These are phyloP conservation scores for Agrenia bidenticulata DNA, from an alignment of 2,888 invertebrate species.

Conservation along the genomic window DNA sequence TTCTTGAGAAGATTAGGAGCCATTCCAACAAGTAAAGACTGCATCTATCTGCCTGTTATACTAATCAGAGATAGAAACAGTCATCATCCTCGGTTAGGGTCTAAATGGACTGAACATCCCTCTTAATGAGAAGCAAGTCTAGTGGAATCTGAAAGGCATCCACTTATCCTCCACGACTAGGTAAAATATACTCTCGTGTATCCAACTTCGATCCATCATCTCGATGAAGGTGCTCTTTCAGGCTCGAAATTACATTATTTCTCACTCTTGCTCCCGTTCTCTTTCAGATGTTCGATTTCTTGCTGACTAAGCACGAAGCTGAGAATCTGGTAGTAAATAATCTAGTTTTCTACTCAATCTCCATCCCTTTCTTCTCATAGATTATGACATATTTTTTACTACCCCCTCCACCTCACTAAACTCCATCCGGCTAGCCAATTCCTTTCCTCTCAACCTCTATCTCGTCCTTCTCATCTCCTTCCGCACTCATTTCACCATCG, in stretches of 20 bases:
- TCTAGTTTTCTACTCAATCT: not conserved
- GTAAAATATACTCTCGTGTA: not conserved
- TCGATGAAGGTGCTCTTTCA: slow-evolving; percentile 1
- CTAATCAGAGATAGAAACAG: too few species aligned
- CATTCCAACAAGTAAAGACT: too few species aligned
- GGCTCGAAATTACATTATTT: not conserved
- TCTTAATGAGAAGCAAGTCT: too few species aligned
- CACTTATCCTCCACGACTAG: not conserved
- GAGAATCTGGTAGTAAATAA: slow-evolving; percentile 1
- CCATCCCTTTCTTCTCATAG: slow-evolving; percentile 1
- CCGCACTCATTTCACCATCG: slow-evolving; percentile 6
- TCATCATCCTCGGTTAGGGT: too few species aligned
- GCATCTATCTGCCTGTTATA: too few species aligned
- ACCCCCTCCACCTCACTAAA: not conserved
- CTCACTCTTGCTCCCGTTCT: not conserved
- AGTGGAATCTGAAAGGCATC: not conserved
- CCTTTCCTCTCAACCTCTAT: not conserved
- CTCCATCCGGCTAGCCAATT: not conserved
- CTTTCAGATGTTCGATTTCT: not conserved
- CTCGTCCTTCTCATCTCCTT: slow-evolving; percentile 1
- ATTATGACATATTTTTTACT: not conserved
- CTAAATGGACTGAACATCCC: too few species aligned
- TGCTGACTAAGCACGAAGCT: slow-evolving; percentile 3
- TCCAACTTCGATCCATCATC: slow-evolving; percentile 2
- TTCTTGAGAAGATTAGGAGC: too few species aligned